A percentile compares a stretch with the other conserved stretches of the same genome.
Conservation (phyloP, 2,797 vertebrate species). For the Typhlichthys eigenmanni region DNA sequence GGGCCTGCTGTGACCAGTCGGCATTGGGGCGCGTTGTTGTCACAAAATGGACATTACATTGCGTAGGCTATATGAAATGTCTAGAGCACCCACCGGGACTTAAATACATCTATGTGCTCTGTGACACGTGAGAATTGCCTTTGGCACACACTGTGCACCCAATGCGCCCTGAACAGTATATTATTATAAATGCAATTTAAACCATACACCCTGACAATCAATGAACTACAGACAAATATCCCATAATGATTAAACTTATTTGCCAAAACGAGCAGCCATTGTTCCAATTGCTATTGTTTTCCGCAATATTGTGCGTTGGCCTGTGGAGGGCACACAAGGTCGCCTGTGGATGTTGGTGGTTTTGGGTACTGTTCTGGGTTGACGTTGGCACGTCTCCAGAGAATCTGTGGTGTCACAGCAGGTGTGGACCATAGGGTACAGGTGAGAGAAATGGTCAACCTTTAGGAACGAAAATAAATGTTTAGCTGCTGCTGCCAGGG, state of each 20-base stretch:
- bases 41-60: too few species aligned
- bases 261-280: not conserved
- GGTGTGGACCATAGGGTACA: conserved; percentile 59
- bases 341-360: conserved; percentile 46
- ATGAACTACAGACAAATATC: not conserved
- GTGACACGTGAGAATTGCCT: too few species aligned
- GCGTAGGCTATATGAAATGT: too few species aligned
- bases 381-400: conserved; percentile 65
- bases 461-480: conserved; percentile 69
- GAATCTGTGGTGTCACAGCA: conserved; percentile 61
- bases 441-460: conserved; percentile 70
- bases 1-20: too few species aligned
- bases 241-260: not conserved
- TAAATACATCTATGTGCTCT: too few species aligned
- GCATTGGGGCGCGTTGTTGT: too few species aligned
- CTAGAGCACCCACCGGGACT: too few species aligned
- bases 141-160: too few species aligned
- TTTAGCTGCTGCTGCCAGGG: conserved; percentile 55
- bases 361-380: conserved; percentile 62
- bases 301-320: conserved; percentile 18
- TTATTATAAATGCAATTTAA: too few species aligned
- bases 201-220: too few species aligned
- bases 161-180: too few species aligned
- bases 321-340: conserved; percentile 35
- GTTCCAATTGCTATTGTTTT: not conserved